Percentiles rank a stretch among this genome's conserved stretches.
These are phyloP conservation scores for Desoria tigrina DNA, from an alignment of 2,888 invertebrate species.

Conservation along the genomic window DNA sequence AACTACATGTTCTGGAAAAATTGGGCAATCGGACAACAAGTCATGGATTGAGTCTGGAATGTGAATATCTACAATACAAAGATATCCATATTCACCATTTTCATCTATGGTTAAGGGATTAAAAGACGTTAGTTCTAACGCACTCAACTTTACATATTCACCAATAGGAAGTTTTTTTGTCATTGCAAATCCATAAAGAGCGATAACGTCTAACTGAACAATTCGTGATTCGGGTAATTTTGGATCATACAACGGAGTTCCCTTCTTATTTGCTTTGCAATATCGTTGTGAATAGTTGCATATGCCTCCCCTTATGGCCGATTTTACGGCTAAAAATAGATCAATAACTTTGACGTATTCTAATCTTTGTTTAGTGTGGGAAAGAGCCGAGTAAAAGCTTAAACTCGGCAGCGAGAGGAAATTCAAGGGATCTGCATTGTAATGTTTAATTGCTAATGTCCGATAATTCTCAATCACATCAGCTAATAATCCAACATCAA, in stretches of 20 bases:
- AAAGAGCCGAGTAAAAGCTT: too few relatives aligned
- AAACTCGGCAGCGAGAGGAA: too few relatives aligned
- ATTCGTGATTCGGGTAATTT: not conserved
- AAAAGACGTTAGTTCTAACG: not conserved
- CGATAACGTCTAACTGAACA: not conserved
- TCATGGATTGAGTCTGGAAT: not conserved
- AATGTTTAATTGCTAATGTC: too few relatives aligned
- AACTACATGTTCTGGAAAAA: not conserved
- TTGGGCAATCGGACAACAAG: not conserved
- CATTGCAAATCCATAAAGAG: not conserved
- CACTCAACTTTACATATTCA: not conserved
- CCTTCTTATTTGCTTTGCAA: not conserved
- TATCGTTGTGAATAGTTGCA: not conserved
- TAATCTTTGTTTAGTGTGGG: too few relatives aligned
- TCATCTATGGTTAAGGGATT: not conserved
- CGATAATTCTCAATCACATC: too few relatives aligned
- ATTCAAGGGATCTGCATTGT: too few relatives aligned
- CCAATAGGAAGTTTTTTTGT: not conserved
- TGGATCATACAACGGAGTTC: not conserved
- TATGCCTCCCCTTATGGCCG: not conserved
- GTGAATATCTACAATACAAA: not conserved
- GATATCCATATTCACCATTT: not conserved
- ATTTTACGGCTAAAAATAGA: not conserved
- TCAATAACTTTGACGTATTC: constrained; percentile 6
- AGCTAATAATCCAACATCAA: too few relatives aligned